These are phyloP conservation scores for Microtus richardsoni DNA, from an alignment of 2,113 vertebrate species.

Conservation along the genomic window DNA sequence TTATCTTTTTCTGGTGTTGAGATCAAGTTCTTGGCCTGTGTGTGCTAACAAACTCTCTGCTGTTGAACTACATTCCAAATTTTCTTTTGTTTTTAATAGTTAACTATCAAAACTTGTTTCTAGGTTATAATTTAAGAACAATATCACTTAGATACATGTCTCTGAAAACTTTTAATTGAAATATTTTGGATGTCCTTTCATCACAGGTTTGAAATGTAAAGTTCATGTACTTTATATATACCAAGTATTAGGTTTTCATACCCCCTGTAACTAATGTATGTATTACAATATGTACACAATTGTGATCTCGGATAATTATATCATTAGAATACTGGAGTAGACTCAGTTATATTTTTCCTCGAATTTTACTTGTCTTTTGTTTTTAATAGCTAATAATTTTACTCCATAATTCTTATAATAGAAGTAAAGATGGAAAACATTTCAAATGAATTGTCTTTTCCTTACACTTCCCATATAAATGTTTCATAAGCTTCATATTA, in stretches of 20 bases:
- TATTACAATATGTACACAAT: neutral
- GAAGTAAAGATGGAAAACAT: conserved; percentile 25
- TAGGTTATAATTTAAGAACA: neutral
- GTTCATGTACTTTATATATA: neutral
- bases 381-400: neutral
- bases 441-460: conserved; percentile 40
- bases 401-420: conserved; percentile 36
- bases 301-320: neutral
- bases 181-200: neutral
- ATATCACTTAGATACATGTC: neutral
- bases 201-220: neutral
- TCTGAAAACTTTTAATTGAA: neutral
- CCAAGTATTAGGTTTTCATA: neutral
- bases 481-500: conserved; percentile 47
- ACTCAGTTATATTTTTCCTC: neutral
- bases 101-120: neutral
- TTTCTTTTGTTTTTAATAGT: neutral
- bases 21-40: neutral
- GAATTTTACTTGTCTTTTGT: neutral
- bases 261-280: fast-evolving
- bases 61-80: neutral
- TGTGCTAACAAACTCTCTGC: neutral
- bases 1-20: neutral
- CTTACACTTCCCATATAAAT: conserved; percentile 18
- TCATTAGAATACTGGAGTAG: neutral